Evolutionary conservation across 1,140 invertebrate species (phyloP).

Genomic region (Calosoma granatense): DNA sequence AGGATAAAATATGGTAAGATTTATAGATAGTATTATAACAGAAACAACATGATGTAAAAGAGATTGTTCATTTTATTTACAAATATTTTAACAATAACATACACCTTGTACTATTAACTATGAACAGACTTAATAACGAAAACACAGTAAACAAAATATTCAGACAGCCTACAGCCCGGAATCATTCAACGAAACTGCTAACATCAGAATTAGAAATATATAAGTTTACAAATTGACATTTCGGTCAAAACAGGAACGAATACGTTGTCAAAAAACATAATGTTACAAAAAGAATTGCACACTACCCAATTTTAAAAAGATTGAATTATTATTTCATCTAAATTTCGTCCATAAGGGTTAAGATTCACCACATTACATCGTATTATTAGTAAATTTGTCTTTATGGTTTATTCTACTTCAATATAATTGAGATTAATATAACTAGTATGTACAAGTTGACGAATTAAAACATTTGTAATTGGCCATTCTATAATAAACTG

Average conservation of each 20-base stretch:
- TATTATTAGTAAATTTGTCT: too few species aligned
- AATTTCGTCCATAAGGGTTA: too few species aligned
- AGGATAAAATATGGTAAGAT: too few species aligned
- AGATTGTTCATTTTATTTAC: constrained; percentile 1
- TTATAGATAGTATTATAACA: too few species aligned
- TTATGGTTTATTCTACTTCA: too few species aligned
- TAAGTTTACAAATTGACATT: background rate
- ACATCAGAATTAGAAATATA: background rate
- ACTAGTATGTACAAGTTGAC: too few species aligned
- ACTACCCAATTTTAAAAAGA: constrained; percentile 3
- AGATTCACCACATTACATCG: too few species aligned
- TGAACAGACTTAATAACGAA: background rate
- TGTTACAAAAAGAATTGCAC: constrained; percentile 5
- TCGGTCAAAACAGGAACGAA: background rate
- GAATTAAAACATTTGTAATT: too few species aligned
- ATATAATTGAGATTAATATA: too few species aligned
- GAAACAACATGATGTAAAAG: background rate
- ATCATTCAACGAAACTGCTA: background rate
- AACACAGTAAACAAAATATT: background rate
- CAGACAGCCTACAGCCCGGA: background rate
- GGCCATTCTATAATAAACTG: too few species aligned
- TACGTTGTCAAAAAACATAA: background rate
- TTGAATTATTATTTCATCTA: background rate
- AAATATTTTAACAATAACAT: constrained; percentile 9
- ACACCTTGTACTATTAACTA: background rate